Base-by-base conservation (phyloP, 2,113 vertebrate species). In the Uropsilus gracilis region DNA sequence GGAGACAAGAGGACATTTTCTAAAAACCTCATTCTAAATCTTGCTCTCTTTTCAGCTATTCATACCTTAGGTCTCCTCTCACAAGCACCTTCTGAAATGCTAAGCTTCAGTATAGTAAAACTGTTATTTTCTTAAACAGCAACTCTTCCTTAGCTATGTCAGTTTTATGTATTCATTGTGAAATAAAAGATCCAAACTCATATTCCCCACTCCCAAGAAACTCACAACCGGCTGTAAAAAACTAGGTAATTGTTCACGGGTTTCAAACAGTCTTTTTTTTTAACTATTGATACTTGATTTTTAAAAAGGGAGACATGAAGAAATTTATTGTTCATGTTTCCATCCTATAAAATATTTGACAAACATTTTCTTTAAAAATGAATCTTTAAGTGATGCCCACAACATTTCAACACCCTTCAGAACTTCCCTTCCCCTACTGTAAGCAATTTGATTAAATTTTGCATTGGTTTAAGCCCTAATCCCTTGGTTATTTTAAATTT, bases 21-120 rank as follows among this genome's bases (percentile, higher is more conserved):
- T 46, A 46, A 72, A 72, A 71, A 90, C 77, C 28, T 61, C n/a
- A 16, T 77, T 69, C 17, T 71, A 80, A 42, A 63, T 63, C n/a
- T 42, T 42, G 14, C 71, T 46, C 24, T 78, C 32, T n/a, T 28
- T 93, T 85, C 46, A 93, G 69, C 75, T 97, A 75, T 90, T 95
- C 97, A 96, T 92, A 97, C 24, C 53, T 82, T 53, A 91, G 14
- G n/a, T 75, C 69, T 44, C 64, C 48, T 68, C 77, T 30, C 5
- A 1, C 53, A 55, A 55, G 20, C 53, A 22, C 18, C 53, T 16
- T 37, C 44, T 89, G 96, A 72, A 96, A 85, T 61, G 57, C 95
- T 90, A 96, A 71, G 63, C 86, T 91, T 80, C 95, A 95, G 26
- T 93, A 94, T 90, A 90, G 71, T 69, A 92, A 93, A 97, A 66